Conservation (phyloP, 2,797 vertebrate species). For the Bradypus variegatus region DNA sequence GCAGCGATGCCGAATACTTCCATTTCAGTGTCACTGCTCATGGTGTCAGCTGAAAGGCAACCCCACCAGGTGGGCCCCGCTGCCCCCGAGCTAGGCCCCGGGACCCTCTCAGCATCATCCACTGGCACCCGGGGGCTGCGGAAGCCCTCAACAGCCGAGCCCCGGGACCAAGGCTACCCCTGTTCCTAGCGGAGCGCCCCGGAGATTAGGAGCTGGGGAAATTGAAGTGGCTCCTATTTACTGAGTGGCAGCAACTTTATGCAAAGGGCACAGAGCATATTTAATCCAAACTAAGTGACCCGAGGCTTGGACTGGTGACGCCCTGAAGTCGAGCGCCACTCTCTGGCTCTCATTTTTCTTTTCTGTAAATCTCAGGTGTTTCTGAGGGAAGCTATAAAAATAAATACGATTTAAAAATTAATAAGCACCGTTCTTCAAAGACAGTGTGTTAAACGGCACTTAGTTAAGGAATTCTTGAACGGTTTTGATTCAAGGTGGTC, state of each 20-base stretch:
- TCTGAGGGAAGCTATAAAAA: neutral
- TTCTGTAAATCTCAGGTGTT: neutral
- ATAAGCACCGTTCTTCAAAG: neutral
- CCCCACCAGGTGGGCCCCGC: neutral
- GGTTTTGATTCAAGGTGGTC: neutral
- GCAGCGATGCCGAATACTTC: conserved; percentile 79
- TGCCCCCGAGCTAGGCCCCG: neutral
- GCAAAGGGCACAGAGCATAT: neutral
- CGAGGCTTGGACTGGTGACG: neutral
- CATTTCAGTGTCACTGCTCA: conserved; percentile 80
- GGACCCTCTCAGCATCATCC: neutral
- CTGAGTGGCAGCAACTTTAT: neutral
- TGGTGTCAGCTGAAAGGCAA: conserved; percentile 67
- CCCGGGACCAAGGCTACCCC: neutral
- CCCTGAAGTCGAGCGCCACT: neutral
- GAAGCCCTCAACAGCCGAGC: neutral
- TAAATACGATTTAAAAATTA: neutral
- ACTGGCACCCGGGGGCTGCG: fast-evolving
- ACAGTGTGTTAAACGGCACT: neutral
- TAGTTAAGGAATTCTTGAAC: neutral
- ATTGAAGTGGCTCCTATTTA: neutral
- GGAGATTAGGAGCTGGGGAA: neutral
- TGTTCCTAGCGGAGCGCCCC: neutral
- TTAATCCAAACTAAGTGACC: neutral
- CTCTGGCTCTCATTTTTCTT: neutral